A percentile compares a stretch with the other conserved stretches of the same genome.
Evolutionary conservation across 2,797 vertebrate species (phyloP).

Genomic region (Apodemus agrarius): DNA sequence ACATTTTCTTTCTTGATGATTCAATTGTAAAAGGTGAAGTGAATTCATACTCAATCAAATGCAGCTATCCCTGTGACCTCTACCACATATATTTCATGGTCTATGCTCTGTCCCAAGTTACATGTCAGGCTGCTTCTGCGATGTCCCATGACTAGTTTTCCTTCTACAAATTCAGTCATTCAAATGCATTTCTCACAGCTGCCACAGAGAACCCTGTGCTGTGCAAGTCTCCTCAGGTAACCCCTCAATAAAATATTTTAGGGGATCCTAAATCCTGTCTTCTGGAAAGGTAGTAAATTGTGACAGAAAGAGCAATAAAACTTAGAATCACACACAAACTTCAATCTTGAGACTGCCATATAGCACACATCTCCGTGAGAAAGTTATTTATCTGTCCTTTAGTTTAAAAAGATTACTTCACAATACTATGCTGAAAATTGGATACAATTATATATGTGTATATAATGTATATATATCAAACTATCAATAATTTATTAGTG

Average conservation of each 20-base stretch:
- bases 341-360: not conserved
- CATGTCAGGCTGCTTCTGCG: not conserved
- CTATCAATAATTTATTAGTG: not conserved
- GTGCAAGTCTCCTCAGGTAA: not conserved
- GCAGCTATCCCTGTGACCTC: not conserved
- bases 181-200: not conserved
- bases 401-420: slow-evolving; percentile 18
- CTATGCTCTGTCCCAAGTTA: not conserved
- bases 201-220: not conserved
- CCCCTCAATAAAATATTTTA: not conserved
- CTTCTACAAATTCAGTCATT: not conserved
- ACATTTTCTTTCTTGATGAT: not conserved
- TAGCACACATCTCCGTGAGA: not conserved
- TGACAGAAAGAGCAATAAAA: not conserved
- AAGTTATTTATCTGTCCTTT: not conserved
- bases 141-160: not conserved
- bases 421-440: slow-evolving; percentile 3
- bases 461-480: not conserved
- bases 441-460: not conserved
- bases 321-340: not conserved
- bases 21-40: not conserved
- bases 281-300: not conserved
- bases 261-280: not conserved
- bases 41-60: not conserved
- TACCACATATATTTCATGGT: not conserved